These are phyloP conservation scores for Serinus canaria DNA, from an alignment of 2,113 vertebrate genomes.

Conservation along the genomic window DNA sequence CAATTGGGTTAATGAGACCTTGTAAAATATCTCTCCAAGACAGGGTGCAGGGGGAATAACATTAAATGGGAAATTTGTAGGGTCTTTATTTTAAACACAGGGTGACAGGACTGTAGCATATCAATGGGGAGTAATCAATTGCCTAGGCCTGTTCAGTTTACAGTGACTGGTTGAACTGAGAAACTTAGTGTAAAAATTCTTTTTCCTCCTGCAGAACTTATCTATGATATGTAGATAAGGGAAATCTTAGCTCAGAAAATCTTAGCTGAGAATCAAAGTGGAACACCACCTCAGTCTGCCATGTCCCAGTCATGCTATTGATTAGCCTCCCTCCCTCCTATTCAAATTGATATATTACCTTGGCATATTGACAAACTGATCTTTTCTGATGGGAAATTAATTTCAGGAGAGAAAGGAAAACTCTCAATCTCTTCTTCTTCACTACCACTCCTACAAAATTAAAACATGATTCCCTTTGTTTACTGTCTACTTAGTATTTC, in stretches of 20 bases:
- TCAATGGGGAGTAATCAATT: neutral
- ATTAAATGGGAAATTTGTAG: neutral
- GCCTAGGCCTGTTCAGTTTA: neutral
- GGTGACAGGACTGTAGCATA: neutral
- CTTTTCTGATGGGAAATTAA: neutral
- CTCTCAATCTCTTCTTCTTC: neutral
- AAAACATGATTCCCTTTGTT: neutral
- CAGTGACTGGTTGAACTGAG: neutral
- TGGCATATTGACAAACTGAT: neutral
- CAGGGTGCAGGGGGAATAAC: neutral
- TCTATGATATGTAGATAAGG: neutral
- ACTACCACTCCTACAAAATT: neutral
- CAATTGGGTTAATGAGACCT: neutral
- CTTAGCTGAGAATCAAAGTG: neutral
- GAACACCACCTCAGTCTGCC: neutral
- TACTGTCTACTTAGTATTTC: neutral
- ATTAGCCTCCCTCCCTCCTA: neutral
- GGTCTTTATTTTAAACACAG: neutral
- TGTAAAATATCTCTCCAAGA: neutral
- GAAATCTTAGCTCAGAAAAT: neutral
- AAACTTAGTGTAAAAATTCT: neutral
- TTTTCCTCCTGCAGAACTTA: neutral
- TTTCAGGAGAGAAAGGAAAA: neutral
- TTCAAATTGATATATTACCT: neutral
- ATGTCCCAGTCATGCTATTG: fast-evolving